These are phyloP conservation scores for Gari tellinella DNA, from an alignment of 2,888 invertebrate genomes.

Conservation along the genomic window DNA sequence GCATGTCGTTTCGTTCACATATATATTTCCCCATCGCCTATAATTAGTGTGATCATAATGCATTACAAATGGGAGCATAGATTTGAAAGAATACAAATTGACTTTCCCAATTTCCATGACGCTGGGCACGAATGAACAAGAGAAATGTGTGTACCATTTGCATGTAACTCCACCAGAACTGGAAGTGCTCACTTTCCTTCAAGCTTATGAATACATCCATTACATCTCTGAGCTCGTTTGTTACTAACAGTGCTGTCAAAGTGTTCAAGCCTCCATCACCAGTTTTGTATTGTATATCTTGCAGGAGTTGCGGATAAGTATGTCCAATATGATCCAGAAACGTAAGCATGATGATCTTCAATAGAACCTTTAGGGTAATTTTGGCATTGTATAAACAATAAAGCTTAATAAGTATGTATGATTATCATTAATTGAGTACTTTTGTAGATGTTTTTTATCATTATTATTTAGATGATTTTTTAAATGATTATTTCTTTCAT, in stretches of 20 bases:
- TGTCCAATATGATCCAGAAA: slow-evolving; percentile 3
- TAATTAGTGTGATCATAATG: not conserved
- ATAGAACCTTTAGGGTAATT: slow-evolving; percentile 1
- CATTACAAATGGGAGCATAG: not conserved
- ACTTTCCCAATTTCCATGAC: not conserved
- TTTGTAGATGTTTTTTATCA: too few relatives aligned
- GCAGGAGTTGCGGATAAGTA: too few relatives aligned
- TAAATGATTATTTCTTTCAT: too few relatives aligned
- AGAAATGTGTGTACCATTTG: slow-evolving; percentile 1
- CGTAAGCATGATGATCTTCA: slow-evolving; percentile 6
- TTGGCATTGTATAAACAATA: too few relatives aligned
- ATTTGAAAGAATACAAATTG: not conserved
- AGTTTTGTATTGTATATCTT: too few relatives aligned
- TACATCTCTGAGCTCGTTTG: too few relatives aligned
- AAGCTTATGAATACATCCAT: too few relatives aligned
- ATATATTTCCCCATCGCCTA: not conserved
- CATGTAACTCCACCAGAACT: slow-evolving; percentile 2
- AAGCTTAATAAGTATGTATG: too few relatives aligned
- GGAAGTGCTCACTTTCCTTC: not conserved
- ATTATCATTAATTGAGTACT: too few relatives aligned
- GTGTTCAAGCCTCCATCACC: too few relatives aligned
- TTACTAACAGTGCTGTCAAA: too few relatives aligned
- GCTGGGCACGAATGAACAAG: slow-evolving; percentile 3
- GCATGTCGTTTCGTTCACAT: not conserved
- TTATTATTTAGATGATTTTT: too few relatives aligned